These are phyloP conservation scores for Aphis gossypii DNA, from an alignment of 1,140 invertebrate species.

Conservation along the genomic window DNA sequence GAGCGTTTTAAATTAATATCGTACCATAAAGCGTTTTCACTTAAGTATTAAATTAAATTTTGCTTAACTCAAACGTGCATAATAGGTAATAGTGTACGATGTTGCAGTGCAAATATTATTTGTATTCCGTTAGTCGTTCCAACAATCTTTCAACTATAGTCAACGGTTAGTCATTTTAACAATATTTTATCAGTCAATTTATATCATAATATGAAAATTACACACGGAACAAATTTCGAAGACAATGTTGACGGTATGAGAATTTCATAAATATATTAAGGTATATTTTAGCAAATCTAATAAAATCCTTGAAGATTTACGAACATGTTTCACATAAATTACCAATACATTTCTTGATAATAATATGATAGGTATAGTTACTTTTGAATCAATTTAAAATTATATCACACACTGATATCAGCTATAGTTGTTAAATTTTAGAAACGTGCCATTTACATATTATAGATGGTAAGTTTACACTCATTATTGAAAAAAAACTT, in stretches of 20 bases:
- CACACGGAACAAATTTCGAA: neutral
- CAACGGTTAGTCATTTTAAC: neutral
- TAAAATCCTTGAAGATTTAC: neutral
- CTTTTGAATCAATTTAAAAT: neutral
- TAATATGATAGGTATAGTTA: neutral
- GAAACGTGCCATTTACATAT: neutral
- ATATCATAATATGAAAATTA: neutral
- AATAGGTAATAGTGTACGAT: neutral
- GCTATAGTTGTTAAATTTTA: neutral
- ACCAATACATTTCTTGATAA: neutral
- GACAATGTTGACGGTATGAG: neutral
- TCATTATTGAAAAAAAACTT: neutral
- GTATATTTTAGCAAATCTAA: neutral
- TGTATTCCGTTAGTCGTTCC: neutral
- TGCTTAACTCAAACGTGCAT: neutral
- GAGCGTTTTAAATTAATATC: neutral
- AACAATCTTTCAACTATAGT: neutral
- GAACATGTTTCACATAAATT: neutral
- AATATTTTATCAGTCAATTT: neutral
- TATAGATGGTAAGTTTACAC: neutral
- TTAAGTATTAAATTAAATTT: neutral
- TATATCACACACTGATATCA: neutral
- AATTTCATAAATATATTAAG: neutral
- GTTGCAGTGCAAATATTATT: neutral
- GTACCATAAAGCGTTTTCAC: neutral